These are phyloP conservation scores for Upupa epops DNA, from an alignment of 2,113 vertebrate species.

Conservation along the genomic window DNA sequence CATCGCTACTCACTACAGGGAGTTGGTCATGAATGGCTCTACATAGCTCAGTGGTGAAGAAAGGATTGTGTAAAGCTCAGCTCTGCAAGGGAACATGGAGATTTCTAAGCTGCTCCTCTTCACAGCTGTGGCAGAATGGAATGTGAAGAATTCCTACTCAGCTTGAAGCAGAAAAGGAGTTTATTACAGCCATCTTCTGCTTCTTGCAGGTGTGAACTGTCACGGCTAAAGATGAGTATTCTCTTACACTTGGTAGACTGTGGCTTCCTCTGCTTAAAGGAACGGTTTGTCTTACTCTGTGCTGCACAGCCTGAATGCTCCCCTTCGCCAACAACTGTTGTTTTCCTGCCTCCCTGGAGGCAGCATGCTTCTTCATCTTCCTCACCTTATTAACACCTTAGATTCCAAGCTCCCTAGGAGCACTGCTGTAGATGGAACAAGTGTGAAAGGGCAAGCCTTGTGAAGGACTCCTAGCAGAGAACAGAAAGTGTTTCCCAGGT, in stretches of 20 bases:
- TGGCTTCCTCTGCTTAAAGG: neutral
- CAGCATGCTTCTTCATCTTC: neutral
- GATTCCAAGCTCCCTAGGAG: neutral
- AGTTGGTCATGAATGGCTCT: neutral
- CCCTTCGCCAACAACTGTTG: neutral
- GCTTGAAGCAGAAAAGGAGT: neutral
- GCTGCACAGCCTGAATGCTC: neutral
- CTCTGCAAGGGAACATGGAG: neutral
- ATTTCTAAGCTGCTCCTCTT: neutral
- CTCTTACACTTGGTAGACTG: neutral
- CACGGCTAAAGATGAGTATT: neutral
- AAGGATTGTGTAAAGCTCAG: neutral
- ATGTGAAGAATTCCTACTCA: neutral
- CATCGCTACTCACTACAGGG: neutral
- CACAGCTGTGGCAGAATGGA: neutral
- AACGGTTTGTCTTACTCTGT: neutral
- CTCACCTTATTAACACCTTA: neutral
- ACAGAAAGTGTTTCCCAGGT: neutral
- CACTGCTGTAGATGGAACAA: neutral
- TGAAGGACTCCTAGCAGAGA: neutral
- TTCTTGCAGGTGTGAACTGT: neutral
- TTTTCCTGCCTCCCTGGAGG: neutral
- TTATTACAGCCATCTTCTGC: neutral
- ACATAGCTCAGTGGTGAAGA: neutral
- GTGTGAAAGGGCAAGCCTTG: neutral